Evolutionary conservation across 2,888 invertebrate genomes (phyloP), one percentile per base, ranked within the genome.

Genomic region (Cyclophora punctaria): DNA sequence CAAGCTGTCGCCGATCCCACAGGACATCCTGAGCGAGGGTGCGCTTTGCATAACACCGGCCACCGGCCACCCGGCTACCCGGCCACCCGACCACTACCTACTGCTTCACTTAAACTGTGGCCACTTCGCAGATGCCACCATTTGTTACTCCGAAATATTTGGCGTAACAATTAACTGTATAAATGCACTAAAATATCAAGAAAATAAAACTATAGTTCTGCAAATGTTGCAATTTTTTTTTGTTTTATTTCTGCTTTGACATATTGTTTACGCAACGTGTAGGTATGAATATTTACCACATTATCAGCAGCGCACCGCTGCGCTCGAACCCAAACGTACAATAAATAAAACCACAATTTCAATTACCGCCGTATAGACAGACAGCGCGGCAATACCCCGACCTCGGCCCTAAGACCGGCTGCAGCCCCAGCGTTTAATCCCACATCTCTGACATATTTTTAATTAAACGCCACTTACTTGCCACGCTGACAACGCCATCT

Each of bases 401-500:
- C 42, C 44, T 48, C 48, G 41, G 48, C 35, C 44, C 35, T 42
- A 46, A 41, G 40, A 34, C 47, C 5, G 7, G 7, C 41, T 35
- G 5, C 7, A 6, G 4, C 48, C 20, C 44, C 50, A 47, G 43
- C 40, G 49, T 53, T 20, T 55, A 50, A 57, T 57, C 56, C 59
- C 41, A 58, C 50, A 44, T 44, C 60, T 53, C 57, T 80, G 84
- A 83, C 84, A 79, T 76, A 78, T 81, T 83, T 83, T 81, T 81
- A 82, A 83, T 83, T 83, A 83, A 82, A 81, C 64, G 76, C 78
- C 78, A 78, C 77, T 80, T 78, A 72, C 68, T 58, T 51, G 58
- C 60, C 61, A 61, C 56, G 57, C 59, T 57, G 51, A 52, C 51
- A 52, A 55, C 57, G 51, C 47, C 43, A 47, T 42, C 47, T 46